A percentile compares a stretch with the other conserved stretches of the same genome.
phyloP scores from a whole-genome alignment of 92 coral and sea anemone genomes.

The Parazoanthus atlanticus region DNA sequence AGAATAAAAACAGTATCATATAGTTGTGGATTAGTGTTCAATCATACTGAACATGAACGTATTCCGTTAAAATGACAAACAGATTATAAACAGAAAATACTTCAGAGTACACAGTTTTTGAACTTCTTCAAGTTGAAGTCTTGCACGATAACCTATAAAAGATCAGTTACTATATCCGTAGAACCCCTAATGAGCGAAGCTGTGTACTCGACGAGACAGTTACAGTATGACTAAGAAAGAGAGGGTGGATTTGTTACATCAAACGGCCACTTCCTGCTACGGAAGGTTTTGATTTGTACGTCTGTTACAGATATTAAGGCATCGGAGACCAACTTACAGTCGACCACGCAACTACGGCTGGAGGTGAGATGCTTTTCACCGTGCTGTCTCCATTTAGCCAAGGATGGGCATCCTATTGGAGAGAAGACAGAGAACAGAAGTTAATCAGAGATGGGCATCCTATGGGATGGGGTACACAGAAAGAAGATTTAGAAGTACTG shows the following conservation, averaged over 20 bases:
- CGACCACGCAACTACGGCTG: slow-evolving; percentile 97
- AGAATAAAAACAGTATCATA: neutral
- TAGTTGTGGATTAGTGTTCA: neutral
- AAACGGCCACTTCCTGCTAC: neutral
- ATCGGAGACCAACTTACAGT: slow-evolving; percentile 72
- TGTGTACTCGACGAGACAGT: neutral
- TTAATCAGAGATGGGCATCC: too few species aligned
- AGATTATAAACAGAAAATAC: neutral
- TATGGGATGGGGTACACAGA: too few species aligned
- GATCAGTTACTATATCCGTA: neutral
- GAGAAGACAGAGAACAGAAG: neutral
- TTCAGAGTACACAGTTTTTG: too few species aligned
- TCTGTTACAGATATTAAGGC: neutral
- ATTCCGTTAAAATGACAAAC: neutral
- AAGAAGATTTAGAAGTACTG: too few species aligned
- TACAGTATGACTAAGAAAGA: neutral
- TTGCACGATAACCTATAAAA: neutral
- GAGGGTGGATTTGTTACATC: too few species aligned
- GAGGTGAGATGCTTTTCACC: slow-evolving; percentile 88
- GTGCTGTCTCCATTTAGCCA: slow-evolving; percentile 77
- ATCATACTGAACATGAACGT: too few species aligned
- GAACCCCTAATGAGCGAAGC: neutral
- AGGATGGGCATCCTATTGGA: slow-evolving; percentile 85
- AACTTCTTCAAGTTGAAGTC: neutral
- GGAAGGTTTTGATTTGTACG: neutral